Base-by-base conservation (phyloP, 2,113 vertebrate species). In the Gambusia affinis region DNA sequence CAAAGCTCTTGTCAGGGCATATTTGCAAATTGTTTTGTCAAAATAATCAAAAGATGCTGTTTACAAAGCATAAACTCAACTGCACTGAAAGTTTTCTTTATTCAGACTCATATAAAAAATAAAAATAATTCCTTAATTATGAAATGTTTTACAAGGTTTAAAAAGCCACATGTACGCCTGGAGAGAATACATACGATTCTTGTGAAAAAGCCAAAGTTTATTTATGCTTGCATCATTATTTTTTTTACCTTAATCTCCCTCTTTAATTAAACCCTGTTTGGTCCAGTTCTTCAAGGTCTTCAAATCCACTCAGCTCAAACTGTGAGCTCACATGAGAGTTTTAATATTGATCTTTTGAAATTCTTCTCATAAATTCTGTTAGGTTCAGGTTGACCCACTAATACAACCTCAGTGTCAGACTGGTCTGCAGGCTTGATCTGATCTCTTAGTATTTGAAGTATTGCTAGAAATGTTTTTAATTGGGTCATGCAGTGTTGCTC, bases 321-420 rank as follows among this genome's bases (percentile, higher is more conserved):
- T 76, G 87, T 61, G 79, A 76, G 86, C 82, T 92, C 86, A 89
- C 83, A 66, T 65, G 31, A 73, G 79, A 87, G 81, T 87, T 57
- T 84, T 82, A 73, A 44, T 82, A 92, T 91, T 72, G 91, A 92
- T 91, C 84, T 72, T 33, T 35, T 67, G 39, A 85, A 87, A 84
- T 82, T 90, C 80, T 88, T 87, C 88, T 91, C 88, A 88, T 79
- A 82, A 73, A 83, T 73, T 69, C 39, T 7, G 72, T 78, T 87
- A 75, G 66, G 30, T 67, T 60, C 69, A 27, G 33, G 19, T 64
- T 37, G 75, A 75, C 73, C 66, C 65, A n/a, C 10, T 63, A 27
- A 66, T 74, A 27, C 78, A 65, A 66, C 71, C 80, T 70, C 72
- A 35, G 35, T n/a, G 61, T 64, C 47, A 75, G 73, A 65, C 66